A percentile compares a stretch with the other conserved stretches of the same genome.
phyloP scores from a whole-genome alignment of 2,888 invertebrate genomes.

The Microctonus brassicae region DNA sequence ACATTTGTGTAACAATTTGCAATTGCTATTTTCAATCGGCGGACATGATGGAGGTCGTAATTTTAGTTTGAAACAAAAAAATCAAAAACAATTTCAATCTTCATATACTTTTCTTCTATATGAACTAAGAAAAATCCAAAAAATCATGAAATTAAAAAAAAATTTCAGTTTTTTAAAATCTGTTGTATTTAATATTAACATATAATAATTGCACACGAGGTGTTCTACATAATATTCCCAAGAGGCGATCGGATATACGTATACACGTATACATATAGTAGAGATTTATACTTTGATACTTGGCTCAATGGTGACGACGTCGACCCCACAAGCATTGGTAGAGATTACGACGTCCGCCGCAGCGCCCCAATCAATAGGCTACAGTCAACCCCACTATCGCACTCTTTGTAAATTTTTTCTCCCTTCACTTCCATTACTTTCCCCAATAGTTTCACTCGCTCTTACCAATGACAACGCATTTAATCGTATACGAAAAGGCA shows the following conservation, averaged over 20 bases:
- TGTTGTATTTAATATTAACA: no score
- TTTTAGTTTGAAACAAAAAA: no score
- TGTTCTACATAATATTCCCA: conserved; percentile 3
- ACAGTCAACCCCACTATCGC: conserved; percentile 43
- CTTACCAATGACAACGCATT: conserved; percentile 58
- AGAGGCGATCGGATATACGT: neutral
- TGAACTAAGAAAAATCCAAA: neutral
- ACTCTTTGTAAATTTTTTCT: conserved; percentile 5
- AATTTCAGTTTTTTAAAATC: no score
- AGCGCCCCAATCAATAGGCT: conserved; percentile 65
- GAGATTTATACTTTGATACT: conserved; percentile 22
- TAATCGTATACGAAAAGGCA: conserved; percentile 45
- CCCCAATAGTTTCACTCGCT: conserved; percentile 39
- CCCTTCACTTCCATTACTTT: conserved; percentile 7
- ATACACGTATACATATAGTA: no score
- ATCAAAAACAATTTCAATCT: no score
- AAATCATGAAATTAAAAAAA: no score
- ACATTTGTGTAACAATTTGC: no score
- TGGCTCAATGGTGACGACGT: conserved; percentile 29
- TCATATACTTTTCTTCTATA: no score
- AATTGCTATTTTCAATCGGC: no score
- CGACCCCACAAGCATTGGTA: conserved; percentile 35
- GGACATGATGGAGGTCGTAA: no score
- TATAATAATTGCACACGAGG: conserved; percentile 8
- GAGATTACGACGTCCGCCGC: conserved; percentile 61